Evolutionary conservation across 2,113 vertebrate species (phyloP), one percentile per base, ranked within the genome.

Genomic region (Emydocephalus ijimae): DNA sequence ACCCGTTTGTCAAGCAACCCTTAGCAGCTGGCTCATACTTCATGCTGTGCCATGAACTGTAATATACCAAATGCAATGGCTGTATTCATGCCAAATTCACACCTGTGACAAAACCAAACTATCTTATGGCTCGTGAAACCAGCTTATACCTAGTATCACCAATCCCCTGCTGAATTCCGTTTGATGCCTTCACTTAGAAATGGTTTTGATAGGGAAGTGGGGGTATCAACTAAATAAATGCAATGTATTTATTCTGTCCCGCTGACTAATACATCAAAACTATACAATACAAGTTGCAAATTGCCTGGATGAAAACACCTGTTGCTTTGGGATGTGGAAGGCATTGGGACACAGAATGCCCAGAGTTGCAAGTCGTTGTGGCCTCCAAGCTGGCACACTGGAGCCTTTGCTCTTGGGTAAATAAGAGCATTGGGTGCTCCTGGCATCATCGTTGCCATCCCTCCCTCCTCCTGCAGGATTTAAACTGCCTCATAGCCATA

Each of bases 391-490:
- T 6, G 43, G 3, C 11, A 29, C 1, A 11, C 29, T 54, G 34
- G 15, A 43, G 34, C 18, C 6, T 43, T 81, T 24, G 29, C 48
- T 23, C 20, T 52, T 29, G 5, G 34, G 61, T 69, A 74, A 74
- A 48, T 39, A 23, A 8, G 26, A 34, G 29, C 89, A 34, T 21
- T 20, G n/a, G 14, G 61, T 23, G 20, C 45, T 18, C 7, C 3
- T n/a, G n/a, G 61, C 9, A 14, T 55, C 34, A 0, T 24, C 18
- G 0, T 2, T 6, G 0, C 10, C 1, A 12, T 10, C 29, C 18
- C 10, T n/a, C 26, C 2, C 52, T 50, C 9, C 8, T 11, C 9
- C 21, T 20, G 55, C 11, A 26, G 59, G n/a, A n/a, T 9, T 26
- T 52, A 20, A 52, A 21, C 12, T 24, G 29, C 48, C 26, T 21